These are phyloP conservation scores for Vollenhovia emeryi DNA, from an alignment of 1,140 invertebrate genomes.

Conservation along the genomic window DNA sequence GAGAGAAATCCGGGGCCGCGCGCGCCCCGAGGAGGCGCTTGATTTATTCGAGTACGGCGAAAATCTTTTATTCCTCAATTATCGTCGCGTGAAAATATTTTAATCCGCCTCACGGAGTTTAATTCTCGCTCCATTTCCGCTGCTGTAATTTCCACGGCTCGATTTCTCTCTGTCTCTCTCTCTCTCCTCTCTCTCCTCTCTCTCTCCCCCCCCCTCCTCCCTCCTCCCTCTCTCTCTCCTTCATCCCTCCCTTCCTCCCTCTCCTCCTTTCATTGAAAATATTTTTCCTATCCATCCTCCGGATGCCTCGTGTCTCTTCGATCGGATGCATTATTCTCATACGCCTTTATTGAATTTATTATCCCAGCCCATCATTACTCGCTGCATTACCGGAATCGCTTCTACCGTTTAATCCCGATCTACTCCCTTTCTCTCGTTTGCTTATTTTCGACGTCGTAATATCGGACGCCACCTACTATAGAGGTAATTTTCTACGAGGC, in stretches of 20 bases:
- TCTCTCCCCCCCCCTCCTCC: background rate
- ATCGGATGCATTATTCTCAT: constrained; percentile 50
- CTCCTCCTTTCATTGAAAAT: constrained; percentile 21
- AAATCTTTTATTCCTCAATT: constrained; percentile 61
- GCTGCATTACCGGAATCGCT: constrained; percentile 35
- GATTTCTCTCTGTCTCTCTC: constrained; percentile 1
- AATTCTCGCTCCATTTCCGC: constrained; percentile 57
- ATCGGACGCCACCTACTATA: background rate
- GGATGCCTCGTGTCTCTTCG: constrained; percentile 39
- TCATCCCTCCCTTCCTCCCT: background rate
- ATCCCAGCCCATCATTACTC: constrained; percentile 45
- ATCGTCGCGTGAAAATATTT: constrained; percentile 59
- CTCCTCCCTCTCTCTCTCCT: background rate
- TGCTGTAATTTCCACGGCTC: constrained; percentile 43
- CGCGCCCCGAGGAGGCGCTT: constrained; percentile 20
- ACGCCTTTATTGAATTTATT: constrained; percentile 55
- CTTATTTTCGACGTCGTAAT: constrained; percentile 27
- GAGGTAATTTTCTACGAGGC: constrained; percentile 16
- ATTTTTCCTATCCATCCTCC: constrained; percentile 37
- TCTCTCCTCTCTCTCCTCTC: background rate
- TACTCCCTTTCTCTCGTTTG: background rate
- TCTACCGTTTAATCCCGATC: background rate
- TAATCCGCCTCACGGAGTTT: constrained; percentile 50
- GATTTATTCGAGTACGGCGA: constrained; percentile 52
- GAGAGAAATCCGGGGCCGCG: constrained; percentile 21